These are phyloP conservation scores for Spinibarbus caldwelli DNA, from an alignment of 2,797 vertebrate genomes.

Conservation along the genomic window DNA sequence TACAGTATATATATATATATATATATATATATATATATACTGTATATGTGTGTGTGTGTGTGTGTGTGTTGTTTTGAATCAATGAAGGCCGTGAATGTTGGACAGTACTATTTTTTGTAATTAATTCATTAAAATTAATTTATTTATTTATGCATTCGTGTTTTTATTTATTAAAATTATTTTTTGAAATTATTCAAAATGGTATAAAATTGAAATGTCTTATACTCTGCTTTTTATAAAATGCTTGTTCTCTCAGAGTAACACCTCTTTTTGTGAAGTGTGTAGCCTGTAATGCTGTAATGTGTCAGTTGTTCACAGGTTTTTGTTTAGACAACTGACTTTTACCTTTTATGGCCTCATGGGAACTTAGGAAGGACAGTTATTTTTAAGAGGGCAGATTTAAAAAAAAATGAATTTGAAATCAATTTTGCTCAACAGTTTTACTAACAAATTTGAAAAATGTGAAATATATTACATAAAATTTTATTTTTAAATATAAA, in stretches of 20 bases:
- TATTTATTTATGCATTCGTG: neutral
- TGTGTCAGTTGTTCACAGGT: constrained; percentile 38
- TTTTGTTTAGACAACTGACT: constrained; percentile 44
- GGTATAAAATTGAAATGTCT: neutral
- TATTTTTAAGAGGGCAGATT: neutral
- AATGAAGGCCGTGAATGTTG: too few relatives aligned
- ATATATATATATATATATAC: too few relatives aligned
- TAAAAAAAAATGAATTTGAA: neutral
- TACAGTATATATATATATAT: too few relatives aligned
- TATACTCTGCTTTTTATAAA: neutral
- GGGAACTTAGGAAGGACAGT: constrained; percentile 34
- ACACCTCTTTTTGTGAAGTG: constrained; percentile 9
- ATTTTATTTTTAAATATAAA: too few relatives aligned
- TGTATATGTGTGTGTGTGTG: too few relatives aligned
- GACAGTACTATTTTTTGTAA: neutral
- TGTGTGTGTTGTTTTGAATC: too few relatives aligned
- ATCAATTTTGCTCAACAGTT: neutral
- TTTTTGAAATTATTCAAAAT: neutral
- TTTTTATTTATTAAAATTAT: neutral
- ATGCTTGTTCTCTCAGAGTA: constrained; percentile 13
- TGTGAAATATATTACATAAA: neutral
- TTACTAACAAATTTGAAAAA: neutral
- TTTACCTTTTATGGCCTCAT: constrained; percentile 7
- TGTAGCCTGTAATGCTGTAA: constrained; percentile 21
- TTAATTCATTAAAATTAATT: neutral